Percentiles rank a stretch among this genome's conserved stretches.
These are phyloP conservation scores for Nebria brevicollis DNA, from an alignment of 2,888 invertebrate species.

Conservation along the genomic window DNA sequence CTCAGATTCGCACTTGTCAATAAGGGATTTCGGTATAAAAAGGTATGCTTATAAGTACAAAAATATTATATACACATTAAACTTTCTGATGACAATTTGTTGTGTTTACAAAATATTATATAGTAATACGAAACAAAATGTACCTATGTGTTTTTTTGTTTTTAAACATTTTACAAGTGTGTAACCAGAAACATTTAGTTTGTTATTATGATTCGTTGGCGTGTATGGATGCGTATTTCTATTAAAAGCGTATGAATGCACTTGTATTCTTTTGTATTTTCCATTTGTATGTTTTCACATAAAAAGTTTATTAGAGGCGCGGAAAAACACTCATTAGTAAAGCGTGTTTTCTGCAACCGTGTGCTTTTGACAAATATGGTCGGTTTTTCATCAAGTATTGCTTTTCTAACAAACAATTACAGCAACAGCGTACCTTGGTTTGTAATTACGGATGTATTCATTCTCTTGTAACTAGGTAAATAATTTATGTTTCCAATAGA, in stretches of 20 bases:
- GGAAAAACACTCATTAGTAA: neutral
- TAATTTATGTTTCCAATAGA: no score
- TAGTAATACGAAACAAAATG: no score
- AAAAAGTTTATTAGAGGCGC: neutral
- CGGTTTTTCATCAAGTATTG: neutral
- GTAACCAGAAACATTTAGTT: no score
- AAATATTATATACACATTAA: no score
- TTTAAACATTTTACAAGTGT: no score
- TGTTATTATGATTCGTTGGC: no score
- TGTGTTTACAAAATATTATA: no score
- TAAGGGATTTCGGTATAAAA: conserved; percentile 17
- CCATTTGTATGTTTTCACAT: neutral
- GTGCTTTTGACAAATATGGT: neutral
- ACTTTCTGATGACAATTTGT: neutral
- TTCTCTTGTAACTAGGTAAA: no score
- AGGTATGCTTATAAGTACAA: neutral
- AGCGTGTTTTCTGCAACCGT: neutral
- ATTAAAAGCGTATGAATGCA: no score
- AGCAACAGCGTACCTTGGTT: neutral
- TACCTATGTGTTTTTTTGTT: no score
- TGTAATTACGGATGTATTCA: neutral
- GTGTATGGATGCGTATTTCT: no score
- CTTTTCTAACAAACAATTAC: neutral
- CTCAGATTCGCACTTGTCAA: conserved; percentile 2
- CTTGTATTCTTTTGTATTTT: no score